Percentiles rank a stretch among this genome's conserved stretches.
These are phyloP conservation scores for Ia io DNA, from an alignment of 2,113 vertebrate species.

Conservation along the genomic window DNA sequence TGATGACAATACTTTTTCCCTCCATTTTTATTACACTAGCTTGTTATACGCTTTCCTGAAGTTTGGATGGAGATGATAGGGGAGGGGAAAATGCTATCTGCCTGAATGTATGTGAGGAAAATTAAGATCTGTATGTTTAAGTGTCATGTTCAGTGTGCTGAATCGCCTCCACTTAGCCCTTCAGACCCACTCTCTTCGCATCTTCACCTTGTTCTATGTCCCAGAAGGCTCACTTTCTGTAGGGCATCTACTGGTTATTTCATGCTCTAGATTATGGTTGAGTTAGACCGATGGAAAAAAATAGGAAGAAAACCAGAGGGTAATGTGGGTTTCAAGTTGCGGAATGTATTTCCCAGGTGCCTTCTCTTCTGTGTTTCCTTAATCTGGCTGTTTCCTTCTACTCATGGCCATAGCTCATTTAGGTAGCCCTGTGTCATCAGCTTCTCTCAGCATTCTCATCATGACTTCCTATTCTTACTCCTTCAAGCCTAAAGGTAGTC, in stretches of 20 bases:
- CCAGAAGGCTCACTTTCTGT: not conserved
- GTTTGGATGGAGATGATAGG: not conserved
- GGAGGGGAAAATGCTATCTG: not conserved
- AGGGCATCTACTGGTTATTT: fast-evolving
- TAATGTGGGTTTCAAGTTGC: not conserved
- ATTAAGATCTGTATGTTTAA: not conserved
- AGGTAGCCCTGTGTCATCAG: fast-evolving
- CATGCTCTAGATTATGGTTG: not conserved
- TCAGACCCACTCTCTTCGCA: not conserved
- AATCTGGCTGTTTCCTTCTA: not conserved
- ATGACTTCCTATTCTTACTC: not conserved
- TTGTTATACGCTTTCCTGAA: not conserved
- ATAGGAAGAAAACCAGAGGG: not conserved
- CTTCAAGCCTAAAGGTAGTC: not conserved
- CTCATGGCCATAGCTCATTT: not conserved
- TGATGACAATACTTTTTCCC: not conserved
- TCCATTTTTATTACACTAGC: not conserved
- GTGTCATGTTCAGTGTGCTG: fast-evolving
- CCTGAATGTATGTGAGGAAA: not conserved
- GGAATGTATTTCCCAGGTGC: not conserved
- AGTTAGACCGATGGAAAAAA: not conserved
- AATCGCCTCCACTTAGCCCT: not conserved
- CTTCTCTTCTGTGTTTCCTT: not conserved
- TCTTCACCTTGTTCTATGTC: not conserved
- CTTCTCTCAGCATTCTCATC: not conserved